Conservation (phyloP, 2,888 invertebrate species). For the Dione vanillae region DNA sequence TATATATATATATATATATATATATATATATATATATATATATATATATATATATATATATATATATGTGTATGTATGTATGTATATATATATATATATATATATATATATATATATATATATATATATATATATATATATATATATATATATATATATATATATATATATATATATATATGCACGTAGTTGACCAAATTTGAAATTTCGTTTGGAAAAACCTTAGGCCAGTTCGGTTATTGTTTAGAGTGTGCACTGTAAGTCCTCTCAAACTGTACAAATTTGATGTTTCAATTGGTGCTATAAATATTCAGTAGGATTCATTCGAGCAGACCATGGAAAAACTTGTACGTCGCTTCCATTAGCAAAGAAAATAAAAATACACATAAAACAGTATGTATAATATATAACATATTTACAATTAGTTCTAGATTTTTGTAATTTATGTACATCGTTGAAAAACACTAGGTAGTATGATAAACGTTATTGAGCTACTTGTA, state of each 20-base stretch:
- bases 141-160: too few relatives aligned
- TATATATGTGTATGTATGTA: background rate
- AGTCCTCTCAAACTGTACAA: background rate
- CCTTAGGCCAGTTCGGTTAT: background rate
- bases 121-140: too few relatives aligned
- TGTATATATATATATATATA: too few relatives aligned
- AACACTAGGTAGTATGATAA: background rate
- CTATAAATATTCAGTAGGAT: slow-evolving; percentile 7
- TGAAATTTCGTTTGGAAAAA: background rate
- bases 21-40: too few relatives aligned
- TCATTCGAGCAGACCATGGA: background rate
- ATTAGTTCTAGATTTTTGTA: too few relatives aligned
- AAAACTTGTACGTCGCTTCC: slow-evolving; percentile 1
- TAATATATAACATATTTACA: too few relatives aligned
- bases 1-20: too few relatives aligned
- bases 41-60: too few relatives aligned
- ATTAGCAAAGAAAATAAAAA: background rate
- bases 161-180: background rate
- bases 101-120: too few relatives aligned
- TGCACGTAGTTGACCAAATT: background rate
- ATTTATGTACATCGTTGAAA: too few relatives aligned
- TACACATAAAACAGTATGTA: too few relatives aligned
- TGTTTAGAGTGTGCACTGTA: background rate
- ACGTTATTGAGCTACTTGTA: background rate
- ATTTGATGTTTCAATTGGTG: slow-evolving; percentile 1